phyloP scores from a whole-genome alignment of 2,888 invertebrate genomes.

The Leptura quadrifasciata region DNA sequence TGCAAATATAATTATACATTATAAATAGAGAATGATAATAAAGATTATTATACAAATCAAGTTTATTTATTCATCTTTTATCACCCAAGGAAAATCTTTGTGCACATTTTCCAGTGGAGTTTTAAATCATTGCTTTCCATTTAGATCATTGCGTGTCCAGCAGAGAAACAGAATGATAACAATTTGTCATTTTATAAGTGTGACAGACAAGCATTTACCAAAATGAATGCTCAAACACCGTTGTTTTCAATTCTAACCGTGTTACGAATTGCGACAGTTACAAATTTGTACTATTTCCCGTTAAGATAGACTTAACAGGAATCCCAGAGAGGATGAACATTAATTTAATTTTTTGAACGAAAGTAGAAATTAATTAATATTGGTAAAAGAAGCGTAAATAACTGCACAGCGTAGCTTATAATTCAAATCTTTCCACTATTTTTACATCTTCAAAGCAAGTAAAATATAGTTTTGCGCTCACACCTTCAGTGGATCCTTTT shows the following conservation, averaged over 20 bases:
- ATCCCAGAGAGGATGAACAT: background rate
- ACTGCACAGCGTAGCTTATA: no score
- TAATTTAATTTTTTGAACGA: background rate
- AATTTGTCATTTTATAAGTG: slow-evolving; percentile 62
- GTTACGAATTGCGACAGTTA: background rate
- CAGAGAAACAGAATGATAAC: slow-evolving; percentile 56
- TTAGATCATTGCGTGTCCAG: slow-evolving; percentile 53
- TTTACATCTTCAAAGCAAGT: no score
- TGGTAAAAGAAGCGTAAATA: no score
- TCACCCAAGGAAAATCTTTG: background rate
- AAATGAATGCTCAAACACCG: slow-evolving; percentile 57
- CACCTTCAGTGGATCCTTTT: no score
- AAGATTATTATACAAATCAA: background rate
- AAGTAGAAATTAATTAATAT: no score
- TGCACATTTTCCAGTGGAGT: background rate
- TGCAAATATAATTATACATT: background rate
- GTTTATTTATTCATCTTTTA: background rate
- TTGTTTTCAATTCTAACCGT: background rate
- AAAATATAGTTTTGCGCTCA: no score
- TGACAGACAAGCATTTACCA: slow-evolving; percentile 63
- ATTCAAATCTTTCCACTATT: no score
- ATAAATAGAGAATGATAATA: background rate
- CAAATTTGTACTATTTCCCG: background rate
- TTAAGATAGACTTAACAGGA: background rate
- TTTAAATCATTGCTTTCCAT: slow-evolving; percentile 1